Percentiles rank a stretch among this genome's conserved stretches.
Conservation (phyloP, 1,140 invertebrate species). For the Trichonephila clavata region DNA sequence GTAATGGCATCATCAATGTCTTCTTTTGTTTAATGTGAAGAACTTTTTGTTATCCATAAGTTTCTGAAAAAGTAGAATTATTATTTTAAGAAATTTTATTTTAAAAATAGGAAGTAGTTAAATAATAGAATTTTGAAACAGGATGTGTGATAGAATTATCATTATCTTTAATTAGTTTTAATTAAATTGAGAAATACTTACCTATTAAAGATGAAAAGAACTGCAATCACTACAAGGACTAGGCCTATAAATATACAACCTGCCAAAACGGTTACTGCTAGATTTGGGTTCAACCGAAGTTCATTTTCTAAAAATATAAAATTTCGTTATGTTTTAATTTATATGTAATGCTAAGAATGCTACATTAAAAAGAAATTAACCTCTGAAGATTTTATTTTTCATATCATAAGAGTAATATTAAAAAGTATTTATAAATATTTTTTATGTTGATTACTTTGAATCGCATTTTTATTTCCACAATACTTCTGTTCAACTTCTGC, state of each 20-base stretch:
- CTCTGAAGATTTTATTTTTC: too few species aligned
- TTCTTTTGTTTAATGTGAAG: neutral
- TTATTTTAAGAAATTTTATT: neutral
- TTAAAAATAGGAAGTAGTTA: too few species aligned
- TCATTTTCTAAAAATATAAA: neutral
- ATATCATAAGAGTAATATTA: too few species aligned
- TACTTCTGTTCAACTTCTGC: too few species aligned
- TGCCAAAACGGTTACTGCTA: conserved; percentile 56
- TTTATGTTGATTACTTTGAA: too few species aligned
- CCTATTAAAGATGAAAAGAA: conserved; percentile 62
- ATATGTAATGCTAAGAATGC: too few species aligned
- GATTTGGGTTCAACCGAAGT: conserved; percentile 23
- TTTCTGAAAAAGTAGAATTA: neutral
- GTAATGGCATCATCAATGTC: neutral
- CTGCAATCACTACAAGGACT: conserved; percentile 30
- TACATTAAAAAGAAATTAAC: too few species aligned
- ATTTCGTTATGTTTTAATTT: too few species aligned
- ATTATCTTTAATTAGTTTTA: neutral
- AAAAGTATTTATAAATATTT: too few species aligned
- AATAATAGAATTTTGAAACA: too few species aligned
- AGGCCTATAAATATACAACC: conserved; percentile 46
- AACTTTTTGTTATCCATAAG: conserved; percentile 11
- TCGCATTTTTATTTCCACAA: too few species aligned
- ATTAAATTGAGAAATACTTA: neutral
- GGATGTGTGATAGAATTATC: neutral